Base-by-base conservation (phyloP, 1,140 invertebrate genomes). In the Hylaeus anthracinus region DNA sequence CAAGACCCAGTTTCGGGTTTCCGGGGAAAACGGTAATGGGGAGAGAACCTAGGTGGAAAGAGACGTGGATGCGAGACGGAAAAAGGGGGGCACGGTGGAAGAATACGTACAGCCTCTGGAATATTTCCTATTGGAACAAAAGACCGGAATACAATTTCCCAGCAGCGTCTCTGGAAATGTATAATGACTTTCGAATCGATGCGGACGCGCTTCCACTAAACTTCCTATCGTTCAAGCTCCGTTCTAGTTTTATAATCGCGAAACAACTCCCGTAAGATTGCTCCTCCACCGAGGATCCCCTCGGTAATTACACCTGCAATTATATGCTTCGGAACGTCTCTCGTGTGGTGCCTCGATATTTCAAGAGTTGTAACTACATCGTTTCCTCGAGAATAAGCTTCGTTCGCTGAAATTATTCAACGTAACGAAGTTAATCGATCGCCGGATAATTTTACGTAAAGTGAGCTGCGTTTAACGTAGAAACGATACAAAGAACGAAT, bases 81-180 rank as follows among this genome's bases (percentile, higher is more conserved):
- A 53, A 26, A 15, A 48, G 14, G 60, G 15, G 12, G 10, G 26
- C 26, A n/a, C 39, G 45, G 4, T n/a, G 60, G 45, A 41, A 41
- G 60, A 65, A 65, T 73, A 79, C 77, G 58, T 72, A 73, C 71
- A 73, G 77, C 71, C 58, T 79, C 71, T 70, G 77, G 77, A 6
- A 65, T 79, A 79, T 73, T 79, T 79, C 71, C 71, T 79, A 79
- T 79, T 72, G 71, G 53, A 73, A 79, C 71, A 79, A 79, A 79
- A 53, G 71, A 65, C 70, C 70, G 77, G 77, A 79, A 79, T 79
- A 79, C 53, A 79, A 73, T 79, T 73, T 79, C 43, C 61, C 51
- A 48, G n/a, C 45, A n/a, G 37, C 74, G 66, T 78, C 60, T 79
- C 69, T 53, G 70, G 41, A 64, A 64, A 79, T 64, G 70, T 65